Base-by-base conservation (phyloP, 1,140 invertebrate species). In the Drosophila kepulauana region DNA sequence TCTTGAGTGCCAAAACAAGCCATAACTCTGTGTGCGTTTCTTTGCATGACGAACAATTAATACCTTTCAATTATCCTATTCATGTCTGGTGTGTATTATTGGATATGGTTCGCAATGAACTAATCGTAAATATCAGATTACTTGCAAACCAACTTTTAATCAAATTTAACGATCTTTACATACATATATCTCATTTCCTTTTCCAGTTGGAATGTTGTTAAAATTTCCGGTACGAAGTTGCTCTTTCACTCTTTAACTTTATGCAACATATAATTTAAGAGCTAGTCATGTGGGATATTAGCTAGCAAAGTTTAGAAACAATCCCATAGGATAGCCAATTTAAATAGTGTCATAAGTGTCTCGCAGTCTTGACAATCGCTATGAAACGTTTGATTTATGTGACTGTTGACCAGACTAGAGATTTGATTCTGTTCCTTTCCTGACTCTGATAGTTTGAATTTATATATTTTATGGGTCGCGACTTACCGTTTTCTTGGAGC, bases 401-500 rank as follows among this genome's bases (percentile, higher is more conserved):
- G 33, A 3, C 48, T 13, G 46, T 8, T 16, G 20, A 38, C 6
- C 46, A 30, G 35, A 3, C 33, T 38, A 13, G 51, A 30, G 51
- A 52, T 46, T 28, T 11, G 20, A 56, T 15, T 48, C 43, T 56
- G 48, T 56, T 63, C 45, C 69, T 72, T 57, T 46, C 1, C 5
- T 45, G 52, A 7, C 20, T 46, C 11, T 5, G 46, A 8, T 35
- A 15, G 57, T 63, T 51, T 61, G 16, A 43, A 58, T 72, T 58
- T 35, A 35, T 56, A 16, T 35, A 56, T 38, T 56, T 38, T 73
- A 64, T 71, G 49, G 52, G 35, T 69, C 13, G 20, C 5, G 61
- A 80, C 85, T 78, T 33, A 88, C 84, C 85, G 81, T 63, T 84
- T 85, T 88, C 67, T 75, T 88, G 59, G 63, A 68, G 66, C 78